Conservation (phyloP, 1,140 invertebrate genomes). For the Papilio xuthus region DNA sequence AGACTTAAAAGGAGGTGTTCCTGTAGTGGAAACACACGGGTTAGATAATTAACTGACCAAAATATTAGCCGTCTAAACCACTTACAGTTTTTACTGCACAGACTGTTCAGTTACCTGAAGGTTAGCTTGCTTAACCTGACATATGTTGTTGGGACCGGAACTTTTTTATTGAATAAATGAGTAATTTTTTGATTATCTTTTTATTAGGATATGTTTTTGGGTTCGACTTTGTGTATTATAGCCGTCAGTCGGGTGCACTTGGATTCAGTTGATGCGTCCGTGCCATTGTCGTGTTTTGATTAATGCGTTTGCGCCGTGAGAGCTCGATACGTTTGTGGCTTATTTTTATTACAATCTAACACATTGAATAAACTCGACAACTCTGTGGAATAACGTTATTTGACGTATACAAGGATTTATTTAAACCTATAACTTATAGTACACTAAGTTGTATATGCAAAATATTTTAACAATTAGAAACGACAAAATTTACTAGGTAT, state of each 20-base stretch:
- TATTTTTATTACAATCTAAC: conserved; percentile 45
- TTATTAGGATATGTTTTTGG: not conserved
- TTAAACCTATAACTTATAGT: not conserved
- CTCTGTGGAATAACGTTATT: not conserved
- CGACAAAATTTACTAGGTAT: no score
- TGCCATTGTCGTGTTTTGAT: conserved; percentile 61
- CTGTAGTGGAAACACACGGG: no score
- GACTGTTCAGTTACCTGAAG: not conserved
- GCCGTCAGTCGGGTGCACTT: conserved; percentile 46
- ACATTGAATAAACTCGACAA: not conserved
- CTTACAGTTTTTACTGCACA: not conserved
- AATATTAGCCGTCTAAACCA: not conserved
- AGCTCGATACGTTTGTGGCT: conserved; percentile 46
- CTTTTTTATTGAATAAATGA: not conserved
- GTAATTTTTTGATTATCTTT: not conserved
- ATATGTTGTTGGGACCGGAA: no score
- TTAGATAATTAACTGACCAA: not conserved
- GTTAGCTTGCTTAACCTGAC: not conserved
- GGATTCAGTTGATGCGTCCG: conserved; percentile 37
- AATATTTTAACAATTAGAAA: not conserved
- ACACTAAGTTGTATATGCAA: not conserved
- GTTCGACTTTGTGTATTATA: conserved; percentile 25
- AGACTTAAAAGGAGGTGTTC: no score
- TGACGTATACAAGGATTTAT: not conserved
- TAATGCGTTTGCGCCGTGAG: conserved; percentile 64